phyloP scores from a whole-genome alignment of 2,113 vertebrate species.

The Cephalopholis sonnerati region DNA sequence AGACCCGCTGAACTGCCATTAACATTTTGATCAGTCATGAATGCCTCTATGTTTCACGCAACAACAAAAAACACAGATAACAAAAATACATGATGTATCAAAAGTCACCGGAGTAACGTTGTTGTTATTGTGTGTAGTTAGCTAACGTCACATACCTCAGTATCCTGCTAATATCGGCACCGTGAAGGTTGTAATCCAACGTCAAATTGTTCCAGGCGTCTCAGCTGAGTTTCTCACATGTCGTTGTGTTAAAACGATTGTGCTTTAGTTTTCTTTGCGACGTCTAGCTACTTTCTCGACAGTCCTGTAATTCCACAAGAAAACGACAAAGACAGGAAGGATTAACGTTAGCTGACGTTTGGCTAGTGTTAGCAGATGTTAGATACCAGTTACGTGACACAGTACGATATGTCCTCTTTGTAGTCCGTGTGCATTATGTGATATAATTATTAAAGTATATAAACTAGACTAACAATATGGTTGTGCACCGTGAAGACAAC shows the following conservation, averaged over 20 bases:
- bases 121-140: neutral
- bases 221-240: slow-evolving; percentile 8
- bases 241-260: neutral
- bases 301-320: neutral
- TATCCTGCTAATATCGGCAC: slow-evolving; percentile 5
- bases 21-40: neutral
- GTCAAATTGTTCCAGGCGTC: neutral
- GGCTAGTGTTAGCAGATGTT: slow-evolving; percentile 49
- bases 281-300: neutral
- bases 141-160: slow-evolving; percentile 16
- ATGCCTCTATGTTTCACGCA: accelerated
- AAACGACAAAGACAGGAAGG: slow-evolving; percentile 20
- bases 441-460: neutral
- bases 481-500: neutral
- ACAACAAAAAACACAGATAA: neutral
- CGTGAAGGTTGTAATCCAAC: neutral
- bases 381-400: slow-evolving; percentile 36
- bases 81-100: accelerated
- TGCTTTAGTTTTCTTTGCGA: neutral
- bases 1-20: neutral
- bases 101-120: neutral
- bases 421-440: neutral
- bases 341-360: slow-evolving; percentile 60
- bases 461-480: neutral
- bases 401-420: neutral